Conservation (phyloP, 2,113 vertebrate species). For the Podarcis raffonei region DNA sequence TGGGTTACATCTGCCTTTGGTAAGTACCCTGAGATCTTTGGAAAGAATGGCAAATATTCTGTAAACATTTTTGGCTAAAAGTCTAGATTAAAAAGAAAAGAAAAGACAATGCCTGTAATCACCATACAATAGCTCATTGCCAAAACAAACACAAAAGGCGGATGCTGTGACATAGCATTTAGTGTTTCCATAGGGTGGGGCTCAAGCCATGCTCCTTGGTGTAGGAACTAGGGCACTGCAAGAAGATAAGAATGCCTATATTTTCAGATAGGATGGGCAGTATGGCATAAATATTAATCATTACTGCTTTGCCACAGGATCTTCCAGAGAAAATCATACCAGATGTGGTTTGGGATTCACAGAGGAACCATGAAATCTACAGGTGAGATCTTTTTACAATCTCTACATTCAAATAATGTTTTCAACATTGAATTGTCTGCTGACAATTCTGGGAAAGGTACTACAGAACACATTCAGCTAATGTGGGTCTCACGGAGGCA, state of each 20-base stretch:
- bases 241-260: not conserved
- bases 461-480: not conserved
- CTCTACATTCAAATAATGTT: not conserved
- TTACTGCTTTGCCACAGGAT: not conserved
- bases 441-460: not conserved
- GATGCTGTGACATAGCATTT: no score
- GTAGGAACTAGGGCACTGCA: no score
- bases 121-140: no score
- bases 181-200: no score
- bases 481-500: not conserved
- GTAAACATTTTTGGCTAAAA: no score
- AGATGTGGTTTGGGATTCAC: not conserved
- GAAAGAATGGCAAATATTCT: no score
- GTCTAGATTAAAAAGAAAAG: no score
- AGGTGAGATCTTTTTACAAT: not conserved
- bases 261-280: not conserved
- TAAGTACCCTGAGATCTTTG: no score
- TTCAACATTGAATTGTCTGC: not conserved
- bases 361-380: not conserved
- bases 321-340: not conserved
- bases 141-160: no score
- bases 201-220: no score
- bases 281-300: not conserved
- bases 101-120: no score
- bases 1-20: no score